phyloP scores from a whole-genome alignment of 2,113 vertebrate species.

The Agapornis roseicollis region DNA sequence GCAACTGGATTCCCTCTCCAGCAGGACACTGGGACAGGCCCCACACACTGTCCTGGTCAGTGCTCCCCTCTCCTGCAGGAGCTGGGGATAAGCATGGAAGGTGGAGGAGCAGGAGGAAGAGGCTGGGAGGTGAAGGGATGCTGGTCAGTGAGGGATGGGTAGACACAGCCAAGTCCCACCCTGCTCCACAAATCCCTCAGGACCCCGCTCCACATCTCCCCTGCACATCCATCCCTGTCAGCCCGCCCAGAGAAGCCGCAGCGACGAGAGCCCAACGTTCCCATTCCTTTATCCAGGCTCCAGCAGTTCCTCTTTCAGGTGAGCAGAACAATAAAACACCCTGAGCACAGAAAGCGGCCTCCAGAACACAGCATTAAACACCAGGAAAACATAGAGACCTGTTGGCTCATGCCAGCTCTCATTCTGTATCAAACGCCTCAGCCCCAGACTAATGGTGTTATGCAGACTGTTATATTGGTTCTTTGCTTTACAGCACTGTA shows the following conservation, averaged over 20 bases:
- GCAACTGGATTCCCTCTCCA: background rate
- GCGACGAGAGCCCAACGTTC: background rate
- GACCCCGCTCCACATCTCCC: background rate
- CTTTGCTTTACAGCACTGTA: slow-evolving; percentile 36
- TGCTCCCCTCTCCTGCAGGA: background rate
- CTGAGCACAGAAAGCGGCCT: slow-evolving; percentile 20
- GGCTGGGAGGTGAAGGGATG: background rate
- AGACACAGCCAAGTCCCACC: background rate
- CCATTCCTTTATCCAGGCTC: slow-evolving; percentile 13
- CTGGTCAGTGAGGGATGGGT: background rate
- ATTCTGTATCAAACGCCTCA: slow-evolving; percentile 23
- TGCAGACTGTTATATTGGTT: slow-evolving; percentile 51
- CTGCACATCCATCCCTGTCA: fast-evolving
- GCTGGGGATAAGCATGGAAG: background rate
- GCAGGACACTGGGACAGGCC: background rate
- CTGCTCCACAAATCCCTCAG: fast-evolving
- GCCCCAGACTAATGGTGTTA: slow-evolving; percentile 56
- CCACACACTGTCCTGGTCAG: background rate
- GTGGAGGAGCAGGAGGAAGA: background rate
- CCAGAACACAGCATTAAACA: slow-evolving; percentile 40
- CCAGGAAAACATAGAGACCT: slow-evolving; percentile 29
- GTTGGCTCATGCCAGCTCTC: slow-evolving; percentile 57
- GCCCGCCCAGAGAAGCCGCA: background rate
- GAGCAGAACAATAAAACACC: slow-evolving; percentile 55
- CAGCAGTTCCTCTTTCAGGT: slow-evolving; percentile 39